These are phyloP conservation scores for Silurus aristotelis DNA, from an alignment of 2,797 vertebrate species.

Conservation along the genomic window DNA sequence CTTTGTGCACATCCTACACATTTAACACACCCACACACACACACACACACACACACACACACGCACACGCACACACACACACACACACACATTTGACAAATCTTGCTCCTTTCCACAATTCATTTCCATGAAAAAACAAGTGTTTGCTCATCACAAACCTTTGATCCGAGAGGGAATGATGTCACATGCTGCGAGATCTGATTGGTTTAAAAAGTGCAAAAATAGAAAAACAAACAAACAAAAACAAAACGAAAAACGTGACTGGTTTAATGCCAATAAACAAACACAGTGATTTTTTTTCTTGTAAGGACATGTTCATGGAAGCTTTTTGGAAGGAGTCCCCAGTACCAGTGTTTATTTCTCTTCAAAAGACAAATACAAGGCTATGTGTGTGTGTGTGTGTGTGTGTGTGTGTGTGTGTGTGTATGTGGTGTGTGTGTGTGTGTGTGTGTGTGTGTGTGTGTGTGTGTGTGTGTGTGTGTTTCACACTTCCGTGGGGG, in stretches of 20 bases:
- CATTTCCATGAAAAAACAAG: conserved; percentile 17
- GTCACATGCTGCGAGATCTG: not conserved
- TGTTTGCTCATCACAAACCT: not conserved
- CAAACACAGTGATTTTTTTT: too few relatives aligned
- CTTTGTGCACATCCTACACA: not conserved
- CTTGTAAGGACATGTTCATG: not conserved
- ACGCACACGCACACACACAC: conserved; percentile 1
- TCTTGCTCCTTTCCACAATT: not conserved
- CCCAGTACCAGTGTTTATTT: not conserved
- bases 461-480: too few relatives aligned
- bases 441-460: too few relatives aligned
- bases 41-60: conserved; percentile 4
- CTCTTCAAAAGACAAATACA: not conserved
- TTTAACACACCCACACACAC: not conserved
- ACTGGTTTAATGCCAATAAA: too few relatives aligned
- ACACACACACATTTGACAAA: not conserved
- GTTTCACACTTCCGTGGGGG: too few relatives aligned
- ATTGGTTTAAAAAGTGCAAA: not conserved
- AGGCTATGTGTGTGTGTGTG: too few relatives aligned
- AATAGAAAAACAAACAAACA: not conserved
- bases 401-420: too few relatives aligned
- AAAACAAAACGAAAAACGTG: not conserved
- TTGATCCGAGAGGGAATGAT: conserved; percentile 11
- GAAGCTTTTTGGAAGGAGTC: not conserved
- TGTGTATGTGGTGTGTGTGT: too few relatives aligned